Evolutionary conservation across 2,797 vertebrate species (phyloP).

Genomic region (Poeciliopsis presidionis): DNA sequence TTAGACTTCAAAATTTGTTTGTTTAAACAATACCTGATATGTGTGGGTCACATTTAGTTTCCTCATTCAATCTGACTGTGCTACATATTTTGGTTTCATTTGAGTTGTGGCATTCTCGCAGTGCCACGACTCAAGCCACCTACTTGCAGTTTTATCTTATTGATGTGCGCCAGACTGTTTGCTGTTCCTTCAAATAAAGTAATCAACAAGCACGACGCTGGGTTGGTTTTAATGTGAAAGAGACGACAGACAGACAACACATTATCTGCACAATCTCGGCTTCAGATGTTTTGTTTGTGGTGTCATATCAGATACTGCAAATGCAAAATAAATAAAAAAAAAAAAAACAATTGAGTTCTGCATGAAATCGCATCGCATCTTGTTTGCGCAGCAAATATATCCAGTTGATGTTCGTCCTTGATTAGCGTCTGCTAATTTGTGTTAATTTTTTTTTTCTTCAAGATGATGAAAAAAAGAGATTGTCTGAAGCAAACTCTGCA

Average conservation of each 20-base stretch:
- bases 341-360: background rate
- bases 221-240: constrained; percentile 13
- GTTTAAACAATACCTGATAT: background rate
- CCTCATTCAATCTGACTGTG: background rate
- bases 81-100: too few relatives aligned
- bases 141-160: constrained; percentile 12
- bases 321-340: background rate
- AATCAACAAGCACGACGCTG: background rate
- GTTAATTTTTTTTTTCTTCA: constrained; percentile 9
- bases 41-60: background rate
- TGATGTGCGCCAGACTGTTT: constrained; percentile 13
- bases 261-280: background rate
- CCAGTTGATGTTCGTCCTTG: constrained; percentile 2
- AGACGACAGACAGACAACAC: constrained; percentile 7
- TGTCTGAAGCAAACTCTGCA: constrained; percentile 34
- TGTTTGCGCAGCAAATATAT: constrained; percentile 19
- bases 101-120: too few relatives aligned
- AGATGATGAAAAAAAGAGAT: constrained; percentile 6
- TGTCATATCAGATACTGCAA: constrained; percentile 3
- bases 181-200: constrained; percentile 14
- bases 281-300: background rate
- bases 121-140: background rate
- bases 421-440: constrained; percentile 8
- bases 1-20: background rate
- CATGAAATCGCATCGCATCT: background rate